These are phyloP conservation scores for Haplochromis vanheusdeni DNA, from an alignment of 2,113 vertebrate species.

Conservation along the genomic window DNA sequence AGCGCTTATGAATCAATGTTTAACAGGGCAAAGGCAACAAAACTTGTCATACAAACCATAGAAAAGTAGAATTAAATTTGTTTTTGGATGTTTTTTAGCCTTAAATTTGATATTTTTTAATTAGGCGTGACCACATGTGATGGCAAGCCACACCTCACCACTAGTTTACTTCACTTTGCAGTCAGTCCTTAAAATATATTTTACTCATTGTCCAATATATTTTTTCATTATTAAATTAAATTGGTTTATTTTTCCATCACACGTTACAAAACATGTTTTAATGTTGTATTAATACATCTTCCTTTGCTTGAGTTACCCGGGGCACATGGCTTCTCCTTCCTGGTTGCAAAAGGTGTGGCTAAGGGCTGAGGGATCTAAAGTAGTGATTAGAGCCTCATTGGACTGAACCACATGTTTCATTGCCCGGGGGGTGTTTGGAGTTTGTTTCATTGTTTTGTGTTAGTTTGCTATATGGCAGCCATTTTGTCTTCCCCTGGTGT, in stretches of 20 bases:
- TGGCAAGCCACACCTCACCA: neutral
- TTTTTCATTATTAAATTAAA: neutral
- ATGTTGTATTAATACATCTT: neutral
- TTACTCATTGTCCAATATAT: neutral
- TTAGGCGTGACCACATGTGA: fast-evolving
- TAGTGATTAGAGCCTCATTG: neutral
- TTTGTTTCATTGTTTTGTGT: neutral
- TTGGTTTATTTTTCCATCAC: neutral
- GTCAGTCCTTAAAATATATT: neutral
- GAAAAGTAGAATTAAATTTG: neutral
- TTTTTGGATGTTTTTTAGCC: neutral
- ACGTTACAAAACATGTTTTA: neutral
- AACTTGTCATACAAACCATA: neutral
- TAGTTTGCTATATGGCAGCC: neutral
- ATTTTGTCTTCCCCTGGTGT: neutral
- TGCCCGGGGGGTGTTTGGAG: neutral
- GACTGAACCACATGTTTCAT: neutral
- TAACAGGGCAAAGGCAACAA: neutral
- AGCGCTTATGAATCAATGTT: neutral
- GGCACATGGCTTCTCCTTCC: neutral
- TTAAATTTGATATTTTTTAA: neutral
- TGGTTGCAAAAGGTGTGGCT: neutral
- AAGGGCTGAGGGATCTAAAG: neutral
- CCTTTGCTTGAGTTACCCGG: fast-evolving
- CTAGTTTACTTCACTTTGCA: neutral